Evolutionary conservation across 2,113 vertebrate species (phyloP).

Genomic region (Limanda limanda): DNA sequence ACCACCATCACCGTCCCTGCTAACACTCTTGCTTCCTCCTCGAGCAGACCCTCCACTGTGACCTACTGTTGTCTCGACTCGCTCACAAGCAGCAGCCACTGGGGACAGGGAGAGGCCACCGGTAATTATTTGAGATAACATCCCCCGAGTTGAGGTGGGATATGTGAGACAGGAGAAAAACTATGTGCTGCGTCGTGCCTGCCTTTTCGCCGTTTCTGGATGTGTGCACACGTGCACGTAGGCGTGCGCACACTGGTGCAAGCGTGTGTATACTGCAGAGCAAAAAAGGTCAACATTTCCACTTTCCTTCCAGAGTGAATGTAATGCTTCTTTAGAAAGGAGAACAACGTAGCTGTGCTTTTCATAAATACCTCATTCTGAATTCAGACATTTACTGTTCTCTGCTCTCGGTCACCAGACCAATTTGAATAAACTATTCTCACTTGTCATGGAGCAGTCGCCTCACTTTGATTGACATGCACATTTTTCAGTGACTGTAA

Average conservation of each 20-base stretch:
- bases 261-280: constrained; percentile 74
- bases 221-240: constrained; percentile 47
- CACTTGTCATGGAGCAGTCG: constrained; percentile 85
- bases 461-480: constrained; percentile 89
- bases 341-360: constrained; percentile 84
- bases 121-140: constrained; percentile 99
- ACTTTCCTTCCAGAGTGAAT: constrained; percentile 86
- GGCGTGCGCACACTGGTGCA: constrained; percentile 7
- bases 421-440: constrained; percentile 90
- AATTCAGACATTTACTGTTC: constrained; percentile 89
- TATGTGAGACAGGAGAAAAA: constrained; percentile 82
- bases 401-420: constrained; percentile 80
- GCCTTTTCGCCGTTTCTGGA: constrained; percentile 29
- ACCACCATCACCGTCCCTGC: constrained; percentile 49
- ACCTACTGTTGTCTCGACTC: constrained; percentile 74
- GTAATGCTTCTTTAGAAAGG: constrained; percentile 92
- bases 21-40: constrained; percentile 63
- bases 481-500: constrained; percentile 61
- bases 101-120: constrained; percentile 93
- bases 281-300: constrained; percentile 95
- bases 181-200: constrained; percentile 42
- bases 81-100: constrained; percentile 87
- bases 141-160: constrained; percentile 85
- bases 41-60: constrained; percentile 70
- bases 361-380: constrained; percentile 89